Evolutionary conservation across 2,113 vertebrate genomes (phyloP).

Genomic region (Zosterops lateralis): DNA sequence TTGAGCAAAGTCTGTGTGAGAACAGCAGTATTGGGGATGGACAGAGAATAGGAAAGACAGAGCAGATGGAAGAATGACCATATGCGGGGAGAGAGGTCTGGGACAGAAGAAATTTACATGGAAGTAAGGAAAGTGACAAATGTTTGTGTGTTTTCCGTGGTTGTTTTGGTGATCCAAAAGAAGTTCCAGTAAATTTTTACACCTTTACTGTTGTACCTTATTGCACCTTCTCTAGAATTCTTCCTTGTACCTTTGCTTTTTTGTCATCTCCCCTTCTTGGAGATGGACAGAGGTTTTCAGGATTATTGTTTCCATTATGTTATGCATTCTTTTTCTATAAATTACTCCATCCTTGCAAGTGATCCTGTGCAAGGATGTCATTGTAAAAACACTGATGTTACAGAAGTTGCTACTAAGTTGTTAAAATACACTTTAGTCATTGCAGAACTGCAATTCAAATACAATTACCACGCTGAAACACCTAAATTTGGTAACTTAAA

Average conservation of each 20-base stretch:
- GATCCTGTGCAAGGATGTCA: rapidly evolving
- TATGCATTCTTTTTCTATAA: neutral
- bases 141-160: neutral
- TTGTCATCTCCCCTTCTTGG: neutral
- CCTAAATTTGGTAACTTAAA: neutral
- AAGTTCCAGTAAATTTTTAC: neutral
- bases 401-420: neutral
- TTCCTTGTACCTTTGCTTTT: neutral
- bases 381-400: neutral
- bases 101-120: neutral
- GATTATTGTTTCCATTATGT: neutral
- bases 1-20: neutral
- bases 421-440: neutral
- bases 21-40: neutral
- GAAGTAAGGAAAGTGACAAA: neutral
- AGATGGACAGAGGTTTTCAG: neutral
- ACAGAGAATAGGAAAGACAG: neutral
- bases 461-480: neutral
- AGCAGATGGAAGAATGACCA: neutral
- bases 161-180: neutral
- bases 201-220: neutral
- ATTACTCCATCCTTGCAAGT: rapidly evolving
- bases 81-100: neutral
- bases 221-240: neutral
- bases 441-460: neutral